Conservation (phyloP, 2,113 vertebrate species). For the Maccullochella peelii region DNA sequence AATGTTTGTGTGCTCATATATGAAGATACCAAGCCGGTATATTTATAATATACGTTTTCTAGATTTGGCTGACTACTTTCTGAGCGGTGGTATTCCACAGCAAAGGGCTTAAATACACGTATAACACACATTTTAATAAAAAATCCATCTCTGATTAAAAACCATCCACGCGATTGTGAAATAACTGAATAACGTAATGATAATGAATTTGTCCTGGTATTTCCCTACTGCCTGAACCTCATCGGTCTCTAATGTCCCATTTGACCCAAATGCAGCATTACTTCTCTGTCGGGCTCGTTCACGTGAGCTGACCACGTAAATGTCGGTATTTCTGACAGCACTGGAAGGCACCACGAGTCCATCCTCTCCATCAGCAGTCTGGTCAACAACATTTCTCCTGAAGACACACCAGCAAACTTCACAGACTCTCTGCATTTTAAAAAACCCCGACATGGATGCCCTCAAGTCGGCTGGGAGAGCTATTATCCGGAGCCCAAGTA, state of each 20-base stretch:
- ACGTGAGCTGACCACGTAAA: conserved; percentile 25
- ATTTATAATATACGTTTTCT: neutral
- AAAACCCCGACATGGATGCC: conserved; percentile 84
- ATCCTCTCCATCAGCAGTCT: conserved; percentile 59
- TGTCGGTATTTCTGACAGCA: conserved; percentile 33
- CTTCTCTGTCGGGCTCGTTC: conserved; percentile 1
- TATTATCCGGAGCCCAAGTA: conserved; percentile 89
- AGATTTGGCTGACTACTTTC: neutral
- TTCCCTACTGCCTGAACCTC: neutral
- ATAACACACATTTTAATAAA: too few relatives aligned
- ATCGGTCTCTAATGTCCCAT: neutral
- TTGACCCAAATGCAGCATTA: neutral
- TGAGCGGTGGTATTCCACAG: neutral
- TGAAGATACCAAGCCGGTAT: neutral
- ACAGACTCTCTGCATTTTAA: neutral
- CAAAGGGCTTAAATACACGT: too few relatives aligned
- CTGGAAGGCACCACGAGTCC: conserved; percentile 65
- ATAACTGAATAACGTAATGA: neutral
- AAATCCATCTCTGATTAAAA: neutral
- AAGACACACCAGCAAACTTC: conserved; percentile 18
- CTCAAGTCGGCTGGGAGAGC: conserved; percentile 89
- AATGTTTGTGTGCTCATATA: neutral
- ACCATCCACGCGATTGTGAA: neutral
- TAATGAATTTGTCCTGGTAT: neutral
- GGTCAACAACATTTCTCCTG: conserved; percentile 40